Percentiles rank a stretch among this genome's conserved stretches.
Evolutionary conservation across 2,113 vertebrate genomes (phyloP).

Genomic region (Pseudonaja textilis): DNA sequence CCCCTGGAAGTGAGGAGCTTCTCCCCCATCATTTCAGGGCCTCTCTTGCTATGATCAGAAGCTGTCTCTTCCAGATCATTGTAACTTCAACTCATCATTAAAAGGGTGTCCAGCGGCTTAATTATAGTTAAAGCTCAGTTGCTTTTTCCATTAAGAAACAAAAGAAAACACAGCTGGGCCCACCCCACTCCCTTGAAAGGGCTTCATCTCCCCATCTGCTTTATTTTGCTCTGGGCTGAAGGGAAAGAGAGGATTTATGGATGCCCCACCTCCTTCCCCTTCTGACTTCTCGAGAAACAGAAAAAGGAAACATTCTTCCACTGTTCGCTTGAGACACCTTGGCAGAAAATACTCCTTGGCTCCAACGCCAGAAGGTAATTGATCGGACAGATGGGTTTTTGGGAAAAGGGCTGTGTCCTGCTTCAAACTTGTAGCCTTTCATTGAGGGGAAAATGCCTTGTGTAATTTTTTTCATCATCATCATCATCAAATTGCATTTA

Average conservation of each 20-base stretch:
- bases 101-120: conserved; percentile 1
- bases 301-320: background rate
- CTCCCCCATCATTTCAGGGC: background rate
- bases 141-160: conserved; percentile 6
- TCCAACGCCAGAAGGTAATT: background rate
- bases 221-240: conserved; percentile 14
- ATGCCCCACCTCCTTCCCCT: background rate
- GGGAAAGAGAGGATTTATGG: background rate
- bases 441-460: too few species aligned
- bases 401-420: background rate
- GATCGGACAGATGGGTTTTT: background rate
- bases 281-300: background rate
- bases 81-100: conserved; percentile 38
- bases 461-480: background rate
- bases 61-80: conserved; percentile 12
- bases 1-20: background rate
- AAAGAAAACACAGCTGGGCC: background rate
- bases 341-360: background rate
- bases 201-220: conserved; percentile 25
- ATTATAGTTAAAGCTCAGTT: conserved; percentile 18
- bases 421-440: background rate
- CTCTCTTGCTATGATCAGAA: background rate
- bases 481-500: background rate
- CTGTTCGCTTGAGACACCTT: background rate
- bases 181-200: background rate